These are phyloP conservation scores for Aquatica leii DNA, from an alignment of 2,888 invertebrate genomes.

Conservation along the genomic window DNA sequence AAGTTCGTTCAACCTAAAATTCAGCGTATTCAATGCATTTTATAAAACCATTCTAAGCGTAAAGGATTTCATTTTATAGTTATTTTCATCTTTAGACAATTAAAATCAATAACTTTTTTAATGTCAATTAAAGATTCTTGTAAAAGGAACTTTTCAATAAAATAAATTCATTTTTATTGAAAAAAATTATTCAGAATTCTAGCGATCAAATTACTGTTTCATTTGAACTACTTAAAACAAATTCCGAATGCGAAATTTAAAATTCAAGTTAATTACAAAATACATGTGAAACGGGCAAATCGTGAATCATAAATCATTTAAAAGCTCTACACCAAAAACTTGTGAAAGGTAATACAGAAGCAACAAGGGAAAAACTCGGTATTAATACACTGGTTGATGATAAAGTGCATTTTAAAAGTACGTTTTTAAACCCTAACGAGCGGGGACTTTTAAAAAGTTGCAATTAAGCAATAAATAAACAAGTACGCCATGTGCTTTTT, in stretches of 20 bases:
- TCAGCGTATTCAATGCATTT: too few relatives aligned
- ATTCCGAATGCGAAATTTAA: too few relatives aligned
- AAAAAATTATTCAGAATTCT: too few relatives aligned
- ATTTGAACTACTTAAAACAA: too few relatives aligned
- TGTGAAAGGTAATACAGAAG: not conserved
- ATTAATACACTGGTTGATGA: conserved; percentile 9
- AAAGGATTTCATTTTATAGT: not conserved
- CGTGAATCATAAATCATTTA: conserved; percentile 10
- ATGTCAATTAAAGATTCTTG: not conserved
- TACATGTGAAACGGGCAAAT: not conserved
- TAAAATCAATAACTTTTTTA: not conserved
- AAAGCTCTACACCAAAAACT: conserved; percentile 7
- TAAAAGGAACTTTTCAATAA: not conserved
- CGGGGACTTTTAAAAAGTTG: conserved; percentile 2
- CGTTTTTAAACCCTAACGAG: not conserved
- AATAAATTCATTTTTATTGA: too few relatives aligned
- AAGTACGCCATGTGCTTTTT: too few relatives aligned
- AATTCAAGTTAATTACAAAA: not conserved
- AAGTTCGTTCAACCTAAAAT: too few relatives aligned
- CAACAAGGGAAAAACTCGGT: conserved; percentile 7
- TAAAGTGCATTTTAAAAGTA: conserved; percentile 13
- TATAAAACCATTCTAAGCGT: not conserved
- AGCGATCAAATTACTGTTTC: too few relatives aligned
- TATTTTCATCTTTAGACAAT: not conserved
- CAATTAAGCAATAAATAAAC: conserved; percentile 7